Conservation (phyloP, 2,113 vertebrate species). For the Lasiurus borealis region DNA sequence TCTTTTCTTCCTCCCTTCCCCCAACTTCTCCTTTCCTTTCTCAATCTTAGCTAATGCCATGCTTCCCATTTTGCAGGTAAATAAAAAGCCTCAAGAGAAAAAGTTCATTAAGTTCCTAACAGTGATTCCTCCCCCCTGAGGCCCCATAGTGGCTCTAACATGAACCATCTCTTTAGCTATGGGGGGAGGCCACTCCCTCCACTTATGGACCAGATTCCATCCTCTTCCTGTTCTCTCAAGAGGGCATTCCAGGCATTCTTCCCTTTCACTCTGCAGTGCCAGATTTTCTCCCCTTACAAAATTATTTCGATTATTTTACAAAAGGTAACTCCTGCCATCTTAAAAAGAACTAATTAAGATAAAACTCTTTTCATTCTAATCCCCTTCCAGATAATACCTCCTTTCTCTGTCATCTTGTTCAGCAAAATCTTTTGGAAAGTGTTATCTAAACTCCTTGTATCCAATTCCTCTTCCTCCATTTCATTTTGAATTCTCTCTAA, state of each 20-base stretch:
- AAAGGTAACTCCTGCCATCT: neutral
- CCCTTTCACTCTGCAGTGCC: neutral
- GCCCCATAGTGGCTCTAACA: neutral
- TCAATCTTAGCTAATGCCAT: neutral
- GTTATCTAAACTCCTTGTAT: neutral
- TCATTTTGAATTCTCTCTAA: neutral
- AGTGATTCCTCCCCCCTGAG: neutral
- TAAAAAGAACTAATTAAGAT: neutral
- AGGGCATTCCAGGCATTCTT: neutral
- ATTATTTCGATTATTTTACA: neutral
- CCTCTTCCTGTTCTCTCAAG: neutral
- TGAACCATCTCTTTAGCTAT: neutral
- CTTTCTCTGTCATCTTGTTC: neutral
- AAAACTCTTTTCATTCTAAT: neutral
- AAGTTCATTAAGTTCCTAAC: neutral
- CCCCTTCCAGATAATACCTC: neutral
- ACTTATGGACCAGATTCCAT: neutral
- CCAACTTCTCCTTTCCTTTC: neutral
- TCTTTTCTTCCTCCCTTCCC: neutral
- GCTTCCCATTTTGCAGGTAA: neutral
- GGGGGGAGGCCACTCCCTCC: neutral
- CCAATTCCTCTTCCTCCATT: neutral
- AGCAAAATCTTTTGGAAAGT: neutral
- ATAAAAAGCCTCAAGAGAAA: constrained; percentile 18
- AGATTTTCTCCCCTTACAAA: neutral